Evolutionary conservation across 2,797 vertebrate species (phyloP).

Genomic region (Coilia nasus): DNA sequence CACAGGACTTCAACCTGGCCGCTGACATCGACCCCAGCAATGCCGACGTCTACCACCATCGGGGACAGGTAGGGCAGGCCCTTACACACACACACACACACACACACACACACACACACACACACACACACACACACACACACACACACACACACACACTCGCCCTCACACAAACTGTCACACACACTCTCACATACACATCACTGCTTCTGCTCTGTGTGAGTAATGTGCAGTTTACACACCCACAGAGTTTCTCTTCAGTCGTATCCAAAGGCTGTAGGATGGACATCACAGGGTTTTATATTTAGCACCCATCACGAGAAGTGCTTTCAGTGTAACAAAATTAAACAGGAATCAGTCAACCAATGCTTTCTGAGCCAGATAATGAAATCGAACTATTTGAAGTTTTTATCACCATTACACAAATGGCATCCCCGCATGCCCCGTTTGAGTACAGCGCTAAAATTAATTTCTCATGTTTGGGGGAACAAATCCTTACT

Average conservation of each 20-base stretch:
- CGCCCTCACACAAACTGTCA: no score
- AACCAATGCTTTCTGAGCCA: no score
- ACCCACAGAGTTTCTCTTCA: background rate
- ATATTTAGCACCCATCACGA: background rate
- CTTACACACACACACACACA: background rate
- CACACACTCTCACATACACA: no score
- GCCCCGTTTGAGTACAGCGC: no score
- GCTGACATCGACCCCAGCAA: slow-evolving; percentile 92
- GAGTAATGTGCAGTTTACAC: no score
- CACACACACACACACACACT: background rate
- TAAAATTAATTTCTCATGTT: background rate
- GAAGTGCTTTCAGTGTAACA: background rate
- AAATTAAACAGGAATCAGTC: background rate
- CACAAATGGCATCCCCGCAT: no score
- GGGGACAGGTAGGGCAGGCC: slow-evolving; percentile 85
- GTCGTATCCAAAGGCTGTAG: background rate
- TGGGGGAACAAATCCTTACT: background rate
- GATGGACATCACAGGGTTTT: background rate
- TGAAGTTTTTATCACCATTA: no score
- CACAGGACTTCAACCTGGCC: slow-evolving; percentile 96
- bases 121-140: background rate
- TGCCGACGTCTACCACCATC: slow-evolving; percentile 96
- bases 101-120: no score
- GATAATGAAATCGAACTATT: no score
- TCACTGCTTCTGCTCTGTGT: no score